Evolutionary conservation across 2,113 vertebrate species (phyloP).

Genomic region (Fulica atra): DNA sequence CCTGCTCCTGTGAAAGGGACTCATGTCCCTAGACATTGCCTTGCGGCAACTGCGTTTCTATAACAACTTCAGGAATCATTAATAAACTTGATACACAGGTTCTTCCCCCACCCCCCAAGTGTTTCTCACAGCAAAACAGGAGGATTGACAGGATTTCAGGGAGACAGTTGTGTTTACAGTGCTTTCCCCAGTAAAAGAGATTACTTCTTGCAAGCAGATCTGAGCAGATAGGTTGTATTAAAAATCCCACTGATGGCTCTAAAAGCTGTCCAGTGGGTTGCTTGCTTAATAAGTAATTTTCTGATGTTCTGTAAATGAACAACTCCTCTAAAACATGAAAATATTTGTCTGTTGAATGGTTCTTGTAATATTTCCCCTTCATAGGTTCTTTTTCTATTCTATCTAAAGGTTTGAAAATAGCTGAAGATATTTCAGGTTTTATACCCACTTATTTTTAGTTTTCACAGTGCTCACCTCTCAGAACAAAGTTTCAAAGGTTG

Average conservation of each 20-base stretch:
- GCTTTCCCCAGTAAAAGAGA: conserved; percentile 18
- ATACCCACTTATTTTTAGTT: background rate
- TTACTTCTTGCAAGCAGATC: background rate
- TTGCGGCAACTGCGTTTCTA: background rate
- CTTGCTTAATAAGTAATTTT: conserved; percentile 19
- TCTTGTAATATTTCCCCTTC: background rate
- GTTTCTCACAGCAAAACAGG: background rate
- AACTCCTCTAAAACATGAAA: conserved; percentile 3
- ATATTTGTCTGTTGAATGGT: background rate
- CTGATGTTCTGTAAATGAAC: background rate
- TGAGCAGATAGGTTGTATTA: background rate
- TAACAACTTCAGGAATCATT: conserved; percentile 42
- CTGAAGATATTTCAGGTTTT: background rate
- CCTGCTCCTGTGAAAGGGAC: background rate
- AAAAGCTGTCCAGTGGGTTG: background rate
- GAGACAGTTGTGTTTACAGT: background rate
- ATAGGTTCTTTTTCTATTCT: background rate
- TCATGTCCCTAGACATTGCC: background rate
- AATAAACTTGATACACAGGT: conserved; percentile 30
- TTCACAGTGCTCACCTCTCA: background rate
- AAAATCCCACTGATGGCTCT: background rate
- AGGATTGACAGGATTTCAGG: background rate
- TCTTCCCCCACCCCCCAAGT: background rate
- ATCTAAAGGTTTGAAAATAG: background rate
- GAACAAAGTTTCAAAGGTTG: background rate